Percentiles rank a stretch among this genome's conserved stretches.
These are phyloP conservation scores for Caenorhabditis sp. DNA, from an alignment of 2,888 invertebrate species.

Conservation along the genomic window DNA sequence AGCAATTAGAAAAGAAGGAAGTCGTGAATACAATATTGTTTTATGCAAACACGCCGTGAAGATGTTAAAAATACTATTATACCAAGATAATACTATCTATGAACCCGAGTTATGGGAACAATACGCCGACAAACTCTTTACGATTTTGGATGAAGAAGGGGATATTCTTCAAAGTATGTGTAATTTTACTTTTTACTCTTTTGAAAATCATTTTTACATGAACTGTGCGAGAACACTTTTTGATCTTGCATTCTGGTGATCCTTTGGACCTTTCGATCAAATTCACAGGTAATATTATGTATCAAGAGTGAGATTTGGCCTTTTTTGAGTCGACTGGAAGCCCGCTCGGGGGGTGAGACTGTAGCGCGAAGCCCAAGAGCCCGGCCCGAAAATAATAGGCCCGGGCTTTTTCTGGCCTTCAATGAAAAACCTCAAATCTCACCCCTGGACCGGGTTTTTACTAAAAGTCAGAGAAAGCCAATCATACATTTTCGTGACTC, in stretches of 20 bases:
- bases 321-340: no score
- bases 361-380: no score
- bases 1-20: slow-evolving; percentile 9
- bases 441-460: no score
- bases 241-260: slow-evolving; percentile 27
- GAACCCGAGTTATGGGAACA: slow-evolving; percentile 14
- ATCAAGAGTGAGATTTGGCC: no score
- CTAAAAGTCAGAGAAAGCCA: no score
- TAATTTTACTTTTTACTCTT: slow-evolving; percentile 24
- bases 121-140: slow-evolving; percentile 23
- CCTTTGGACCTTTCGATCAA: slow-evolving; percentile 22
- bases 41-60: slow-evolving; percentile 14
- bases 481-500: no score
- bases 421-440: no score
- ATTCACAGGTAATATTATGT: slow-evolving; percentile 29
- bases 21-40: slow-evolving; percentile 4
- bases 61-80: slow-evolving; percentile 14
- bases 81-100: slow-evolving; percentile 3
- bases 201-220: slow-evolving; percentile 22
- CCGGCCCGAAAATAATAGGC: no score
- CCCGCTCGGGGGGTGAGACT: no score
- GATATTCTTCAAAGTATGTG: slow-evolving; percentile 25
- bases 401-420: no score
- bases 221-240: slow-evolving; percentile 26
- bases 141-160: slow-evolving; percentile 19